Evolutionary conservation across 35 echinoderm and acorn worm species (phyloP).

Genomic region (Holothuria glaberrima): DNA sequence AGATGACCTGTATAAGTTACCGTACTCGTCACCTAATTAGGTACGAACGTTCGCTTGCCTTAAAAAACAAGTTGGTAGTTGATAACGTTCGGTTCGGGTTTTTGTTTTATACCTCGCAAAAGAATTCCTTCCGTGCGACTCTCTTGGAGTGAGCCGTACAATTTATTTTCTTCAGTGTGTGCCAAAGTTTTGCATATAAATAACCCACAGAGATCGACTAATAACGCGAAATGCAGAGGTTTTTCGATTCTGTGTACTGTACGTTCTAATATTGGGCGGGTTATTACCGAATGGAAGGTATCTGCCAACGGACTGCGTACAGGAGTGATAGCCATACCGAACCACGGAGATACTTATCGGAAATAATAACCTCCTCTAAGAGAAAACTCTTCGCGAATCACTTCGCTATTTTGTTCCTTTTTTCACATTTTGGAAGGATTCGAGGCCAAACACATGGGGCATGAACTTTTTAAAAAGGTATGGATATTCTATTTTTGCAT

Average conservation of each 20-base stretch:
- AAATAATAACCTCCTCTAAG: neutral
- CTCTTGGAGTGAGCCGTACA: slow-evolving; percentile 11
- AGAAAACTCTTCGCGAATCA: neutral
- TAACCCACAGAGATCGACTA: slow-evolving; percentile 13
- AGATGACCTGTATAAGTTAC: slow-evolving; percentile 11
- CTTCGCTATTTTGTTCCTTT: slow-evolving; percentile 24
- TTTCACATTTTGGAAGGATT: slow-evolving; percentile 37
- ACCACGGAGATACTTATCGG: slow-evolving; percentile 24
- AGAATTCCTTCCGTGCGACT: slow-evolving; percentile 3
- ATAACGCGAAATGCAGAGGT: slow-evolving; percentile 7
- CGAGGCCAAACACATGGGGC: slow-evolving; percentile 54
- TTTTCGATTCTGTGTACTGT: slow-evolving; percentile 10
- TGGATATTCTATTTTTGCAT: slow-evolving; percentile 4
- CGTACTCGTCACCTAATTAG: slow-evolving; percentile 27
- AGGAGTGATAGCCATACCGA: neutral
- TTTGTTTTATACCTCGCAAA: slow-evolving; percentile 11
- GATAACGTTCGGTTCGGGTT: slow-evolving; percentile 12
- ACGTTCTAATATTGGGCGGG: slow-evolving; percentile 30
- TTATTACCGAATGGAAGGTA: slow-evolving; percentile 29
- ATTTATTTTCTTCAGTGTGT: slow-evolving; percentile 36
- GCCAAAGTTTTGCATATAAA: slow-evolving; percentile 47
- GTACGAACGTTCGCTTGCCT: slow-evolving; percentile 30
- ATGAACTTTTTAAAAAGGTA: slow-evolving; percentile 67
- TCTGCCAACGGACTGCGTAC: neutral
- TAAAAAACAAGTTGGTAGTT: slow-evolving; percentile 32